These are phyloP conservation scores for Halictus rubicundus DNA, from an alignment of 1,140 invertebrate genomes.

Conservation along the genomic window DNA sequence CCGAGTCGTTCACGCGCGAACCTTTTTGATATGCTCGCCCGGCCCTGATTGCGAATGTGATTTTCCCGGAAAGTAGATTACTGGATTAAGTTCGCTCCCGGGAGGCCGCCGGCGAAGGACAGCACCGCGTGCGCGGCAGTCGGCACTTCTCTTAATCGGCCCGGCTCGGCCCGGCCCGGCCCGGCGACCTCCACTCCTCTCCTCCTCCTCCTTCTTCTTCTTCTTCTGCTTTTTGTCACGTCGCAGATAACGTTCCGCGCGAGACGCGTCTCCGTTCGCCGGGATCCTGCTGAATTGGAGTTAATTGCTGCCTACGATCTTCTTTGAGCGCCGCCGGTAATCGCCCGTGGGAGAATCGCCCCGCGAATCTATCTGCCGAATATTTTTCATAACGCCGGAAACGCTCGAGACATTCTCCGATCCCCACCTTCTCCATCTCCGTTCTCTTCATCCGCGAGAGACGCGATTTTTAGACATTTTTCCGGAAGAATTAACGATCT, in stretches of 20 bases:
- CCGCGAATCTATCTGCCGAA: not conserved
- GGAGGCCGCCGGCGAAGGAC: constrained; percentile 22
- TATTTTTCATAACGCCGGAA: no score
- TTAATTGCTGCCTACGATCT: constrained; percentile 30
- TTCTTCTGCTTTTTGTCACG: constrained; percentile 13
- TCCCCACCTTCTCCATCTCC: no score
- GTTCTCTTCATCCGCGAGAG: no score
- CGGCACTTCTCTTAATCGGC: constrained; percentile 53
- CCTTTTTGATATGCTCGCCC: constrained; percentile 72
- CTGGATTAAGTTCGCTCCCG: constrained; percentile 68
- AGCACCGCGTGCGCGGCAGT: constrained; percentile 7
- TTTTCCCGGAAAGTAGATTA: constrained; percentile 75
- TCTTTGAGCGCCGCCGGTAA: not conserved
- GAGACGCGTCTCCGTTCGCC: not conserved
- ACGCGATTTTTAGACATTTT: no score
- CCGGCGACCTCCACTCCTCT: not conserved
- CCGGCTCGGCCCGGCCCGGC: not conserved
- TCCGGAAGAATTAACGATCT: no score
- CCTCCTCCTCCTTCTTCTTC: no score
- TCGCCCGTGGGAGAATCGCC: not conserved
- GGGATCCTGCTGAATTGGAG: constrained; percentile 14
- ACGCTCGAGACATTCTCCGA: no score
- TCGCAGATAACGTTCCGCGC: not conserved
- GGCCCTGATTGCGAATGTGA: constrained; percentile 76
- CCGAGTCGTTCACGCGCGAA: constrained; percentile 70